phyloP scores from a whole-genome alignment of 2,113 vertebrate genomes.

The Cyprinodon tularosa region DNA sequence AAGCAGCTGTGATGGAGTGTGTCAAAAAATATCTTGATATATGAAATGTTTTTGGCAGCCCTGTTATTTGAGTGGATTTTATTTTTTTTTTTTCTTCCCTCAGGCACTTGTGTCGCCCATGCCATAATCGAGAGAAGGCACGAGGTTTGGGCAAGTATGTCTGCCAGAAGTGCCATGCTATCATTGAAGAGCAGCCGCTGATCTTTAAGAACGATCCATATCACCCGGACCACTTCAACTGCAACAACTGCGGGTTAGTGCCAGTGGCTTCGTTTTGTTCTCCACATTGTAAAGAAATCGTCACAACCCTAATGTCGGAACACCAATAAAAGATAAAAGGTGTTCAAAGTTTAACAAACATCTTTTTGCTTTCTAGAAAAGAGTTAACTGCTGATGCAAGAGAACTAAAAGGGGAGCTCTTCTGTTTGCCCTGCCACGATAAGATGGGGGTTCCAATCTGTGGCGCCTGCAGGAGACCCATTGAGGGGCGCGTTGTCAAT shows the following conservation, averaged over 20 bases:
- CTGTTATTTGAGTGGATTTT: neutral
- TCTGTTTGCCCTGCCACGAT: slow-evolving; percentile 96
- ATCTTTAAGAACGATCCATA: slow-evolving; percentile 99
- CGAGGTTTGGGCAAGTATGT: slow-evolving; percentile 96
- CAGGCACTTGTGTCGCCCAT: slow-evolving; percentile 96
- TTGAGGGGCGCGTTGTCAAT: slow-evolving; percentile 97
- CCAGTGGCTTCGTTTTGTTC: neutral
- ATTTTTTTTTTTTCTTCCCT: neutral
- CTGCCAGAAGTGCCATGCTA: slow-evolving; percentile 98
- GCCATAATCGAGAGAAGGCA: slow-evolving; percentile 97
- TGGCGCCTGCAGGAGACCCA: slow-evolving; percentile 94
- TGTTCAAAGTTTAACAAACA: neutral
- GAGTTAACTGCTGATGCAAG: slow-evolving; percentile 95
- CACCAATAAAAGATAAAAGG: neutral
- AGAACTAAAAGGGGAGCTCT: slow-evolving; percentile 96
- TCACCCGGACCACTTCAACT: slow-evolving; percentile 99
- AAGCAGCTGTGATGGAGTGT: slow-evolving; percentile 17
- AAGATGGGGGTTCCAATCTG: slow-evolving; percentile 99
- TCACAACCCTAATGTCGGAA: neutral
- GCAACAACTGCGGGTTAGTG: slow-evolving; percentile 94
- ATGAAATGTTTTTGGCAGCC: slow-evolving; percentile 12
- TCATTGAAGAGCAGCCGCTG: slow-evolving; percentile 96
- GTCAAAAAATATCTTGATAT: neutral
- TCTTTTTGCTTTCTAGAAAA: slow-evolving; percentile 81
- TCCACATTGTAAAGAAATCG: neutral